Base-by-base conservation (phyloP, 30 jellyfish, hydroid and myxozoan species). In the Cassiopea andromeda region DNA sequence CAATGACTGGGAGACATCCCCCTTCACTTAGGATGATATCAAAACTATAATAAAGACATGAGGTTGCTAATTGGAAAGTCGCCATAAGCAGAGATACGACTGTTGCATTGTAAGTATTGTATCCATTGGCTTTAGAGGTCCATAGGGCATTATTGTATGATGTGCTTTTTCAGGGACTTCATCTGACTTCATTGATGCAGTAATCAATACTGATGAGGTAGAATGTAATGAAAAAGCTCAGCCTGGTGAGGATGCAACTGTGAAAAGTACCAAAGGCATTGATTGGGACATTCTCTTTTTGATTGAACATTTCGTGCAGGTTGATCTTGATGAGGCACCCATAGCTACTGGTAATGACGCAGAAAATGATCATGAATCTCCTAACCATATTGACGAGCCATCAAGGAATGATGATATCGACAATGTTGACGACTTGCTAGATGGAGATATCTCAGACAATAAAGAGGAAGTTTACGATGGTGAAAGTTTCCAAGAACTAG, bases 301-400 rank as follows among this genome's bases (percentile, higher is more conserved):
- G 48, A 75, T 75, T 18, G 19, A 75, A 46, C 44, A 61, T 7
- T 60, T 46, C 15, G 90, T 81, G 66, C 61, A 81, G 18, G 81
- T 60, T 60, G 82, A 60, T 81, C 60, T 17, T 59, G 44, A 48
- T 16, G 90, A 58, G 7, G 15, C 14, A n/a, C 54, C 10, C 15
- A 9, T 27, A 9, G 73, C 43, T 64, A 64, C 73, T 5, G 15
- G 8, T 14, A 13, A 13, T 9, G 73, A 64, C 8, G 6, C 73
- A 0, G 73, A 64, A 64, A 4, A 13, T 64, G 15, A 16, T 13
- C 73, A 64, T 54, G 64, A 54, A 54, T 54, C 64, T 3, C 10
- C 7, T 3, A 54, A 0, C 64, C 7, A 3, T 54, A 10, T 54
- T 54, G 64, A 54, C 0, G 0, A 3, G 64, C 64, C 64, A 54